Evolutionary conservation across 2,888 invertebrate genomes (phyloP).

Genomic region (Operophtera brumata): DNA sequence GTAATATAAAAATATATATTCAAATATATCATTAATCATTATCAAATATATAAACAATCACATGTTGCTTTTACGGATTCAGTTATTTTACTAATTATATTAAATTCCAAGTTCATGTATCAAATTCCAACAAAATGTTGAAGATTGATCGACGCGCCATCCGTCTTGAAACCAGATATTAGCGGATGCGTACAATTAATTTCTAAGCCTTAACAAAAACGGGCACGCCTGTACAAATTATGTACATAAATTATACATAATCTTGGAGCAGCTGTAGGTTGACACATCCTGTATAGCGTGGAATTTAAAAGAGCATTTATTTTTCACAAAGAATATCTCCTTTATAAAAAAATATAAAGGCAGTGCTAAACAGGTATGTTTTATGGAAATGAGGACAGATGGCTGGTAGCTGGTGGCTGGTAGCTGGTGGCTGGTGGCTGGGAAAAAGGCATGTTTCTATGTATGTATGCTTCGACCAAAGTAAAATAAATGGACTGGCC

Average conservation of each 20-base stretch:
- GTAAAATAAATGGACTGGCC: too few relatives aligned
- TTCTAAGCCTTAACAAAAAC: slow-evolving; percentile 39
- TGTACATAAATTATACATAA: slow-evolving; percentile 55
- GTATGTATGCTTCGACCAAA: too few relatives aligned
- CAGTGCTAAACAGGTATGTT: slow-evolving; percentile 14
- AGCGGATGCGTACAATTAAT: slow-evolving; percentile 37
- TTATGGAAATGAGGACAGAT: slow-evolving; percentile 15
- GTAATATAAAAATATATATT: too few relatives aligned
- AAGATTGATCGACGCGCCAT: slow-evolving; percentile 17
- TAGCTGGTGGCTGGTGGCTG: too few relatives aligned
- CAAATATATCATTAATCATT: too few relatives aligned
- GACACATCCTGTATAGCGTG: slow-evolving; percentile 36
- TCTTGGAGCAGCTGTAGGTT: slow-evolving; percentile 41
- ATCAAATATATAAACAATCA: too few relatives aligned
- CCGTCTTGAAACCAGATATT: slow-evolving; percentile 29
- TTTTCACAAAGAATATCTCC: background rate
- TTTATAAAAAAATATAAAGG: slow-evolving; percentile 1
- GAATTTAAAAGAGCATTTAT: slow-evolving; percentile 31
- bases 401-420: background rate
- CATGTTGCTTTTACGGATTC: too few relatives aligned
- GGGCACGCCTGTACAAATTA: slow-evolving; percentile 47
- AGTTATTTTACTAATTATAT: too few relatives aligned
- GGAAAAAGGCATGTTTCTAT: too few relatives aligned
- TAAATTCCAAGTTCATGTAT: background rate
- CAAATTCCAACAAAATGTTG: background rate